Base-by-base conservation (phyloP, 2,113 vertebrate genomes). In the Polypterus senegalus region DNA sequence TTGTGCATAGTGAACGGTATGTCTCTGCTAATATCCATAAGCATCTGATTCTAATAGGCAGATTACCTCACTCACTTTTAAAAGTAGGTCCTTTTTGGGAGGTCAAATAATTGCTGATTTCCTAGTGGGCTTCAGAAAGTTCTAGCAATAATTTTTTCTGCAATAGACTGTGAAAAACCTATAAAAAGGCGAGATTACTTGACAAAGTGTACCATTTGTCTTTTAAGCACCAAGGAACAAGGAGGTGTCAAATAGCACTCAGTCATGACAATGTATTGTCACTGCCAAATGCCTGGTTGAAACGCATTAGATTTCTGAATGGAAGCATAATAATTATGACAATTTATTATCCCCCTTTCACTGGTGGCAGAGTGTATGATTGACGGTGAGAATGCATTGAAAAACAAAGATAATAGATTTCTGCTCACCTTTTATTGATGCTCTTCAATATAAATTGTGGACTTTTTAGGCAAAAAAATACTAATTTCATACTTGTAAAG, bases 251-350 rank as follows among this genome's bases (percentile, higher is more conserved):
- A 77, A 86, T 77, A 83, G 79, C 70, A 65, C 77, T 83, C 80
- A 79, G 81, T 85, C 82, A 76, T 76, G 73, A 73, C 73, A 83
- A 85, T 85, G 85, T 85, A 88, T 77, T 65, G 58, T 73, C 48
- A 77, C 74, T 78, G 88, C 80, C 84, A 86, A 85, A 77, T 73
- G 79, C 72, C 73, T 79, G 83, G 82, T 87, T 88, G 84, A 78
- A 75, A 78, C 77, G 80, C 71, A 85, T 86, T 83, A 83, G 64
- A 74, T 73, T 74, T 83, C 71, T 73, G 71, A 76, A 79, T 83
- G 79, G 82, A 84, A 76, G 75, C 81, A 72, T 75, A 83, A 79
- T 73, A 76, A 80, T 79, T 73, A 79, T 58, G 68, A 76, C 69
- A 77, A 85, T 87, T 84, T 88, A 88, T 84, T 77, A 79, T 72